Conservation (phyloP, 2,797 vertebrate genomes). For the Sciurus carolinensis region DNA sequence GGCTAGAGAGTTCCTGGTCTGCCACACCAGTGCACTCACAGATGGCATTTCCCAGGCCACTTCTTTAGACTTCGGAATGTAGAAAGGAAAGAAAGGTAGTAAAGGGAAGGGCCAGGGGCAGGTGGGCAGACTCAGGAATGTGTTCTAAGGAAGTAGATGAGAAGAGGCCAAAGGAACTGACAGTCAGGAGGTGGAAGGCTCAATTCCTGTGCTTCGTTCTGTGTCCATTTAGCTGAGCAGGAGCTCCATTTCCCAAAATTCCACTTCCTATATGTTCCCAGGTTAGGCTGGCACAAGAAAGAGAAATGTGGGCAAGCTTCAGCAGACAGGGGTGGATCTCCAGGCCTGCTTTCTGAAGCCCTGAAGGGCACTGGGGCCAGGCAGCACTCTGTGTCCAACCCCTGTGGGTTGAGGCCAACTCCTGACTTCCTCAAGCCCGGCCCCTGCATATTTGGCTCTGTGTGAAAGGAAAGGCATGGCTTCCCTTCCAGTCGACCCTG, state of each 20-base stretch:
- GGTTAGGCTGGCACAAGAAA: neutral
- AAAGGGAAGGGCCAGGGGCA: neutral
- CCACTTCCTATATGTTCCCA: neutral
- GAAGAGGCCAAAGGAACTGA: neutral
- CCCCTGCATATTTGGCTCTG: fast-evolving
- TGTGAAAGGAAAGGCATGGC: too few relatives aligned
- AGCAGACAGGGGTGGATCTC: neutral
- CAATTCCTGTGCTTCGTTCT: neutral
- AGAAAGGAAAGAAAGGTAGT: neutral
- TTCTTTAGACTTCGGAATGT: neutral
- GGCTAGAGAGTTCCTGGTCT: neutral
- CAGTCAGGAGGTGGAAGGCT: too few relatives aligned
- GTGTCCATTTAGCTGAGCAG: neutral
- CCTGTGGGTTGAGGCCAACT: neutral
- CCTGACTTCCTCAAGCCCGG: neutral
- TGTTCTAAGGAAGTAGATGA: neutral
- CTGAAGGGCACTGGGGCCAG: neutral
- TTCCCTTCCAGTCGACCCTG: neutral
- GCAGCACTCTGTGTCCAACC: neutral
- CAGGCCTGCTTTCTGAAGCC: too few relatives aligned
- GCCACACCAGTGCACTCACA: neutral
- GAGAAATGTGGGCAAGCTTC: neutral
- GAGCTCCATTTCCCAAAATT: neutral
- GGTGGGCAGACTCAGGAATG: neutral
- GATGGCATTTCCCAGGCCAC: too few relatives aligned